Conservation (phyloP, 30 jellyfish, hydroid and myxozoan species). For the Hydractinia symbiolongicarpus region DNA sequence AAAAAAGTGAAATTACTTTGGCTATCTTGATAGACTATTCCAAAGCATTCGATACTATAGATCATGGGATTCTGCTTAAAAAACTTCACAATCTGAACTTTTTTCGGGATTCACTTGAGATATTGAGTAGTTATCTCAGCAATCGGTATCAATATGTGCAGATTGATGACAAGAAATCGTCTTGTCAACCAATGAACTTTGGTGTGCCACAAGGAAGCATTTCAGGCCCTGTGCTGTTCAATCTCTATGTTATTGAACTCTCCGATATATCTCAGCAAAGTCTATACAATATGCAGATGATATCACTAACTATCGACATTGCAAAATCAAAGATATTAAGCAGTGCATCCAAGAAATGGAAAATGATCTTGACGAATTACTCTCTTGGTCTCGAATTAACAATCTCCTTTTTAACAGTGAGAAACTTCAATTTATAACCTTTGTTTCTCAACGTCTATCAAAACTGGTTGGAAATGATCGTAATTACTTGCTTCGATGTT, state of each 20-base stretch:
- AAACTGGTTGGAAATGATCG: too few relatives aligned
- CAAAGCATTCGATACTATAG: slow-evolving; percentile 9
- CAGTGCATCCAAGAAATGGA: slow-evolving; percentile 2
- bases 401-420: slow-evolving; percentile 21
- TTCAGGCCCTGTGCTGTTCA: slow-evolving; percentile 48
- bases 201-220: slow-evolving; percentile 63
- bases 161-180: slow-evolving; percentile 17
- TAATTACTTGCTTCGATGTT: too few relatives aligned
- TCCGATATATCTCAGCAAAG: slow-evolving; percentile 21
- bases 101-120: not conserved
- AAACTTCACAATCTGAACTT: slow-evolving; percentile 16
- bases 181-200: slow-evolving; percentile 16
- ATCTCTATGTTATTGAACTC: slow-evolving; percentile 47
- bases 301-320: slow-evolving; percentile 50
- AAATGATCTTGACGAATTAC: not conserved
- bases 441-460: too few relatives aligned
- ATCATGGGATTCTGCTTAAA: slow-evolving; percentile 15
- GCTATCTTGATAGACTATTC: slow-evolving; percentile 16
- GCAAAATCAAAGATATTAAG: slow-evolving; percentile 27
- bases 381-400: not conserved
- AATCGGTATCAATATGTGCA: slow-evolving; percentile 16
- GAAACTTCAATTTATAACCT: too few relatives aligned
- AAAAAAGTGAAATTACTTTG: slow-evolving; percentile 1
- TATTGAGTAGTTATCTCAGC: slow-evolving; percentile 7
- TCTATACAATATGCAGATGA: slow-evolving; percentile 58